Conservation (phyloP, 2,888 invertebrate species). For the Petrophora chlorosata region DNA sequence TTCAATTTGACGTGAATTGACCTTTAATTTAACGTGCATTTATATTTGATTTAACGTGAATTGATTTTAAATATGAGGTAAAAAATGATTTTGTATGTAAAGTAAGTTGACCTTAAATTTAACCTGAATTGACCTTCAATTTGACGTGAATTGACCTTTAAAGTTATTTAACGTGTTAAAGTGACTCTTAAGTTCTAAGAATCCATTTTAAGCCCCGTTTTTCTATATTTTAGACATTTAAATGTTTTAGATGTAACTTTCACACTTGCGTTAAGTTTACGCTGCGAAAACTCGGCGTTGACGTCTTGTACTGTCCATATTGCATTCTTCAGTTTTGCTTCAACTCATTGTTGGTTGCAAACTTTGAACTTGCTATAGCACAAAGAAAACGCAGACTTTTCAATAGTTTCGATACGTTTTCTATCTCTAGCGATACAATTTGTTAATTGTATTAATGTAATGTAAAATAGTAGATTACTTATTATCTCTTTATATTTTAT, state of each 20-base stretch:
- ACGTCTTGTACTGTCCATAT: not conserved
- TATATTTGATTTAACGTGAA: no score
- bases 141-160: not conserved
- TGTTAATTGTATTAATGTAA: no score
- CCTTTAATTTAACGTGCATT: no score
- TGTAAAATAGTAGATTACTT: not conserved
- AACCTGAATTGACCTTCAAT: no score
- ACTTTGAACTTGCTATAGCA: not conserved
- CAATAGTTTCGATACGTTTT: no score
- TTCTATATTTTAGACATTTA: not conserved
- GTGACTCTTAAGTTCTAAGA: not conserved
- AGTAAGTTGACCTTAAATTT: no score
- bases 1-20: no score
- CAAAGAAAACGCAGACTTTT: no score
- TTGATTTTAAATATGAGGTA: no score
- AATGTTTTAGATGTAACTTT: not conserved
- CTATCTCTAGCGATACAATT: no score
- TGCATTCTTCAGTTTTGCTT: not conserved
- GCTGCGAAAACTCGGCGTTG: not conserved
- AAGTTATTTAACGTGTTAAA: not conserved
- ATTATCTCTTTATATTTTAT: not conserved
- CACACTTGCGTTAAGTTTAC: not conserved
- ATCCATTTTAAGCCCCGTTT: not conserved
- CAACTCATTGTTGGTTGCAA: not conserved
- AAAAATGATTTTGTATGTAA: no score